phyloP scores from a whole-genome alignment of 2,888 invertebrate species.

The Therioaphis trifolii region DNA sequence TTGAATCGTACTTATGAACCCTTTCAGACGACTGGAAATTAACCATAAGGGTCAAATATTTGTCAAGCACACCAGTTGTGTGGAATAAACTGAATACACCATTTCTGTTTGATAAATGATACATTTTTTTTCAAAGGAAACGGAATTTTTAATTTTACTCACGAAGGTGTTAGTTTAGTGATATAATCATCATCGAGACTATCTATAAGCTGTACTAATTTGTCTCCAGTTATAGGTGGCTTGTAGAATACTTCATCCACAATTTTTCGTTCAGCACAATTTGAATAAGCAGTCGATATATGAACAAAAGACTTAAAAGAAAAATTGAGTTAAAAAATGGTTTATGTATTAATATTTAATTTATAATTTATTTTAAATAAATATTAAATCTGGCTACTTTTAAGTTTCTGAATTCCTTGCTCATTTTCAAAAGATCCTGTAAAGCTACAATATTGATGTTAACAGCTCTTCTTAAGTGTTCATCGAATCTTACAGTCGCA shows the following conservation, averaged over 20 bases:
- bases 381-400: constrained; percentile 71
- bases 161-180: constrained; percentile 64
- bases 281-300: constrained; percentile 64
- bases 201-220: constrained; percentile 62
- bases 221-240: constrained; percentile 63
- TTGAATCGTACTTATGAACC: too few relatives aligned
- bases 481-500: constrained; percentile 90
- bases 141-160: constrained; percentile 29
- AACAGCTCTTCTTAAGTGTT: constrained; percentile 80
- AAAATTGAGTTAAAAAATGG: not conserved
- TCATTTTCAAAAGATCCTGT: constrained; percentile 77
- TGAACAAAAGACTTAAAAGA: constrained; percentile 63
- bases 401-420: constrained; percentile 77
- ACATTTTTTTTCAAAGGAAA: not conserved
- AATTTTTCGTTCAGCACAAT: constrained; percentile 61
- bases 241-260: constrained; percentile 65
- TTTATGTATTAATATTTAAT: too few relatives aligned
- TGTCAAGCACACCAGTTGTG: too few relatives aligned
- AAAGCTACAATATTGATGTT: constrained; percentile 83
- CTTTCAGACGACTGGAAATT: too few relatives aligned
- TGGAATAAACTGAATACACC: too few relatives aligned
- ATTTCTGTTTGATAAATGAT: too few relatives aligned
- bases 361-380: not conserved
- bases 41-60: too few relatives aligned
- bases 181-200: constrained; percentile 64